Percentiles rank a stretch among this genome's conserved stretches.
These are phyloP conservation scores for Temnopleurus reevesii DNA, from an alignment of 53 echinoderm and acorn worm species.

Conservation along the genomic window DNA sequence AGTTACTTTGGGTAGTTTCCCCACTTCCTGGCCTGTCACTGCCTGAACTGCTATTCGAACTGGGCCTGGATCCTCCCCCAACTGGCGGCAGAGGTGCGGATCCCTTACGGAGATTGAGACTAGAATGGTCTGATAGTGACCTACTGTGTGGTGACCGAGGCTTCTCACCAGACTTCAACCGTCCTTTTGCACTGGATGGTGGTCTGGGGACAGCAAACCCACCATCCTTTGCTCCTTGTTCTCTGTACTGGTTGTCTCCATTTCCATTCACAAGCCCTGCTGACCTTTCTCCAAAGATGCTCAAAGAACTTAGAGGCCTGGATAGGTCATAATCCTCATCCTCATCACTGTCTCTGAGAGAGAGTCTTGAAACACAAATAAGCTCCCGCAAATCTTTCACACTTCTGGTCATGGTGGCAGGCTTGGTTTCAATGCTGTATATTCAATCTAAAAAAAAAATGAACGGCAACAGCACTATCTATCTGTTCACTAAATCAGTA, in stretches of 20 bases:
- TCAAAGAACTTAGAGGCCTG: slow-evolving; percentile 82
- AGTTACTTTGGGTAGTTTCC: slow-evolving; percentile 59
- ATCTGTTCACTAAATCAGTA: not conserved
- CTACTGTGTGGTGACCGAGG: slow-evolving; percentile 19
- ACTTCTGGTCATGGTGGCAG: slow-evolving; percentile 83
- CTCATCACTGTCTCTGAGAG: slow-evolving; percentile 89
- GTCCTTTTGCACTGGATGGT: slow-evolving; percentile 29
- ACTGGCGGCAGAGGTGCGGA: slow-evolving; percentile 70
- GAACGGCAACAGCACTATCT: no score
- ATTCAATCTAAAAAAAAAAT: no score
- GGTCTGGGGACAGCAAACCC: slow-evolving; percentile 49
- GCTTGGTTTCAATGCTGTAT: no score
- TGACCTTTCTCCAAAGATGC: slow-evolving; percentile 73
- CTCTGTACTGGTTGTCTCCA: not conserved
- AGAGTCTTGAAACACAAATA: slow-evolving; percentile 92
- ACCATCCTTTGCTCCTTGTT: not conserved
- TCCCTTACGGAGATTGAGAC: slow-evolving; percentile 54
- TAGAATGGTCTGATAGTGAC: slow-evolving; percentile 36
- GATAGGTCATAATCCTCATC: slow-evolving; percentile 79
- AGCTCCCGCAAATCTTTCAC: slow-evolving; percentile 90
- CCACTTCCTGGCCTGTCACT: slow-evolving; percentile 59
- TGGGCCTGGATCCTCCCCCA: slow-evolving; percentile 62
- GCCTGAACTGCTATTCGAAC: slow-evolving; percentile 47
- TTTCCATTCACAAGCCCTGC: not conserved
- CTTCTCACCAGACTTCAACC: not conserved